phyloP scores from a whole-genome alignment of 2,797 vertebrate genomes.

The Lateolabrax maculatus region DNA sequence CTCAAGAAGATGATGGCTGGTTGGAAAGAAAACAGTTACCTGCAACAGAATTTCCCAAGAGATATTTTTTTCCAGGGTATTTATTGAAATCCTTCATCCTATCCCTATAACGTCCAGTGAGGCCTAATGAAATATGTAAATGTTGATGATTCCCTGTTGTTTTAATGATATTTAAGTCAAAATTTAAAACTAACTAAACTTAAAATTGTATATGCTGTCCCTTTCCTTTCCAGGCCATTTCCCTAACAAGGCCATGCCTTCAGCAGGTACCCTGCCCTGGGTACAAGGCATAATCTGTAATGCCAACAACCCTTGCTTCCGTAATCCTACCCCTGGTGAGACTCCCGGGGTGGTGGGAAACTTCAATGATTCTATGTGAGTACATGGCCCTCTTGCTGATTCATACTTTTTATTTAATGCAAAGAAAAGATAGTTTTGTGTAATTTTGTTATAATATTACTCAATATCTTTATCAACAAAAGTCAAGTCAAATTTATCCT shows the following conservation, averaged over 20 bases:
- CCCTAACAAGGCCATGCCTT: constrained; percentile 99
- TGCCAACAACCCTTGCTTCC: constrained; percentile 98
- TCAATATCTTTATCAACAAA: background rate
- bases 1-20: constrained; percentile 12
- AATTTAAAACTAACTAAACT: no score
- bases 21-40: background rate
- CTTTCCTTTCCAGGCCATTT: constrained; percentile 91
- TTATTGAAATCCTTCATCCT: background rate
- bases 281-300: constrained; percentile 99
- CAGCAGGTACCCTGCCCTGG: constrained; percentile 96
- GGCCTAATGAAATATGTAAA: background rate
- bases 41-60: background rate
- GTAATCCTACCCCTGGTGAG: constrained; percentile 95
- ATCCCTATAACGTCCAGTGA: background rate
- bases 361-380: constrained; percentile 96
- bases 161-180: background rate
- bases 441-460: background rate
- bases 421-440: background rate
- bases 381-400: constrained; percentile 20
- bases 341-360: constrained; percentile 92
- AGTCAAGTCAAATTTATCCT: no score
- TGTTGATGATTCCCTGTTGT: background rate
- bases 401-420: background rate
- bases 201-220: constrained; percentile 10
- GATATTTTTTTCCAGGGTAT: background rate